Percentiles rank a stretch among this genome's conserved stretches.
Evolutionary conservation across 1,140 invertebrate species (phyloP).

Genomic region (Lucilia cuprina): DNA sequence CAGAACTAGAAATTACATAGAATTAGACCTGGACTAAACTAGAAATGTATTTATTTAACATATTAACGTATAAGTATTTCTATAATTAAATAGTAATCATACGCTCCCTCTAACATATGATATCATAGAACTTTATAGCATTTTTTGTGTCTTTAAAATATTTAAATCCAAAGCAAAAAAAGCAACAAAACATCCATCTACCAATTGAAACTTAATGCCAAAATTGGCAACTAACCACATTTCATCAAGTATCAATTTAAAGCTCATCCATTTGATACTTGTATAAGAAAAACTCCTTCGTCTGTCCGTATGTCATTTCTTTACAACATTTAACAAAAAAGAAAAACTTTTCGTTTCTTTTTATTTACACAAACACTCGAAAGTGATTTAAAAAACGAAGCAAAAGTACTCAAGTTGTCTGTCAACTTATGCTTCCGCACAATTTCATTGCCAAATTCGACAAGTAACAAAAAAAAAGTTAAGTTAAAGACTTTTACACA

Average conservation of each 20-base stretch:
- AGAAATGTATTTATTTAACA: no score
- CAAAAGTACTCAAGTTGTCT: slow-evolving; percentile 28
- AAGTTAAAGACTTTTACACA: not conserved
- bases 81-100: not conserved
- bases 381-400: not conserved
- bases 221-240: slow-evolving; percentile 30
- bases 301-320: not conserved
- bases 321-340: not conserved
- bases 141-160: not conserved
- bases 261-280: not conserved
- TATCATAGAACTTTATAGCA: not conserved
- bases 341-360: not conserved
- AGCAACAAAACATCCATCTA: not conserved
- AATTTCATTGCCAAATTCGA: slow-evolving; percentile 14
- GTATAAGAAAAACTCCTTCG: not conserved
- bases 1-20: no score
- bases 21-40: no score
- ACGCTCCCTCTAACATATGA: not conserved
- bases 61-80: not conserved
- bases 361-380: not conserved
- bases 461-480: not conserved
- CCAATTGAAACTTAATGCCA: slow-evolving; percentile 34
- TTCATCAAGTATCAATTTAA: slow-evolving; percentile 18
- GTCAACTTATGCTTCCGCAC: slow-evolving; percentile 30
- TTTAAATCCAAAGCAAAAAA: not conserved